phyloP scores from a whole-genome alignment of 2,797 vertebrate genomes.

The Neosilurus hyrtlii region DNA sequence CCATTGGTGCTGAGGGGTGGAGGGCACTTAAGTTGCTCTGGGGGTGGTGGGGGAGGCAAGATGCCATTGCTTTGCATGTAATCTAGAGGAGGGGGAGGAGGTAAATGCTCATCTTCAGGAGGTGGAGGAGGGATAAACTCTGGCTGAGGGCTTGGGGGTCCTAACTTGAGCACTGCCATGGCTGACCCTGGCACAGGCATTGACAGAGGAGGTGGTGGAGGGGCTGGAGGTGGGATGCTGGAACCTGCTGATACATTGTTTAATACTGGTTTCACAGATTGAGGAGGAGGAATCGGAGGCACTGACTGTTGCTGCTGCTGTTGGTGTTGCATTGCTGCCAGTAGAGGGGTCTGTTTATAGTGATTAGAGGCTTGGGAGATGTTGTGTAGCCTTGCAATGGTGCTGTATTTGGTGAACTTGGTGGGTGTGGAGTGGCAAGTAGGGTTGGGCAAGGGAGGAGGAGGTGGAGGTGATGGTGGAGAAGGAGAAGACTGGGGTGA shows the following conservation, averaged over 20 bases:
- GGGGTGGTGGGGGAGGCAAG: conserved; percentile 61
- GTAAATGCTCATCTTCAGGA: conserved; percentile 50
- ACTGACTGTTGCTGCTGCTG: conserved; percentile 37
- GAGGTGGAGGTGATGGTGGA: conserved; percentile 65
- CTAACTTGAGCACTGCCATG: conserved; percentile 80
- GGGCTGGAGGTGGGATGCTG: conserved; percentile 69
- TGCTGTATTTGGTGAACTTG: conserved; percentile 88
- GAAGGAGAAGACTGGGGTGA: conserved; percentile 68
- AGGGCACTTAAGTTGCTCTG: conserved; percentile 48
- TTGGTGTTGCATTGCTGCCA: conserved; percentile 47
- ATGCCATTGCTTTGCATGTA: conserved; percentile 66
- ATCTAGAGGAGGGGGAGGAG: conserved; percentile 61
- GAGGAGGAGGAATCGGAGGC: conserved; percentile 49
- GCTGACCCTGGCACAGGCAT: conserved; percentile 79
- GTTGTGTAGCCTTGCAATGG: conserved; percentile 82
- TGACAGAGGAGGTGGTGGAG: conserved; percentile 70
- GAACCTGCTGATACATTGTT: conserved; percentile 66
- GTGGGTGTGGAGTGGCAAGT: conserved; percentile 67
- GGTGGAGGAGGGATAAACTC: conserved; percentile 73
- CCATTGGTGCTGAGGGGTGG: conserved; percentile 68
- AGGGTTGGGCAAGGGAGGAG: conserved; percentile 54
- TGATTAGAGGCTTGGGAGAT: conserved; percentile 70
- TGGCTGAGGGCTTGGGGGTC: conserved; percentile 70
- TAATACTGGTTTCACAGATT: conserved; percentile 70
- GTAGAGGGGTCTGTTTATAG: conserved; percentile 57